A percentile compares a stretch with the other conserved stretches of the same genome.
Conservation (phyloP, 1,140 invertebrate genomes). For the Goniozus legneri region DNA sequence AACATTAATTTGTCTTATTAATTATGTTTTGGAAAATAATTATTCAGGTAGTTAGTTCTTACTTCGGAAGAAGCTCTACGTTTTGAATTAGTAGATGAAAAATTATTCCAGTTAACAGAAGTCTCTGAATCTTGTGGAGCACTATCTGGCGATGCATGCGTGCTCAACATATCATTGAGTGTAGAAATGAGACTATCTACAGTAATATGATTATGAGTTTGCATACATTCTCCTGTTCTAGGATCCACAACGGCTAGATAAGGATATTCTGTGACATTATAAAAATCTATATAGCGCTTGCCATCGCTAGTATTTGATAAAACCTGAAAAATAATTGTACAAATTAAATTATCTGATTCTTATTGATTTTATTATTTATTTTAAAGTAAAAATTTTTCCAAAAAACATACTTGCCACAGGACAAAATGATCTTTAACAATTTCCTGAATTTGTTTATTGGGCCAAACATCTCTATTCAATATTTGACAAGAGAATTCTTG, state of each 20-base stretch:
- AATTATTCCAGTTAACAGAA: neutral
- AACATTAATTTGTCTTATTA: neutral
- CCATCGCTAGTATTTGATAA: conserved; percentile 69
- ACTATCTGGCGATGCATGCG: conserved; percentile 47
- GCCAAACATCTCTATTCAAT: conserved; percentile 78
- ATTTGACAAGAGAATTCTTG: conserved; percentile 72
- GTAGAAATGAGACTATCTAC: conserved; percentile 45
- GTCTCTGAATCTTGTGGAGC: conserved; percentile 28
- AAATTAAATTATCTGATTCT: no score
- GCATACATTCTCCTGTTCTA: conserved; percentile 68
- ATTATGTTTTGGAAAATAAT: no score
- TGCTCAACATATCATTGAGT: conserved; percentile 49
- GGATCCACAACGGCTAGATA: conserved; percentile 75
- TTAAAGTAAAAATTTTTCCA: conserved; percentile 4
- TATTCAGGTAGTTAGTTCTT: no score
- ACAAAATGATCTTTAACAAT: conserved; percentile 70
- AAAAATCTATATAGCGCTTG: conserved; percentile 67
- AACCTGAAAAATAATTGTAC: conserved; percentile 51
- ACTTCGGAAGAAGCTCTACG: no score
- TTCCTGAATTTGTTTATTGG: conserved; percentile 62
- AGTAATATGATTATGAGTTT: conserved; percentile 55
- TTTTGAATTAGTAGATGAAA: no score
- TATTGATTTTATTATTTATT: no score
- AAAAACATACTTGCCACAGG: conserved; percentile 69
- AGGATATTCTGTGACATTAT: conserved; percentile 65